Conservation (phyloP, 2,888 invertebrate species). For the Dryobota labecula region DNA sequence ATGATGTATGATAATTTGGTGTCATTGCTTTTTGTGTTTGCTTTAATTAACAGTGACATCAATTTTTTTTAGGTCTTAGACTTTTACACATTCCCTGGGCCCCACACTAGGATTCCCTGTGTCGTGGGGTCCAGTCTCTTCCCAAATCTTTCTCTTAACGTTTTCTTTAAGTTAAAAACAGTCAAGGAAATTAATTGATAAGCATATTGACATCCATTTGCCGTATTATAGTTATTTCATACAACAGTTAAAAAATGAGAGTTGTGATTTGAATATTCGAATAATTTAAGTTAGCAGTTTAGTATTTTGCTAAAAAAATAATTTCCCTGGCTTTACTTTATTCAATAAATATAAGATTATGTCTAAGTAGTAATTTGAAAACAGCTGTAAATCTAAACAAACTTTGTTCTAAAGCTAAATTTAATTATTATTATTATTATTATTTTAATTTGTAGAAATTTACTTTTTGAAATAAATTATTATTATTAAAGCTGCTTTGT, state of each 20-base stretch:
- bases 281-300: too few relatives aligned
- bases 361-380: not conserved
- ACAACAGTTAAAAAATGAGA: too few relatives aligned
- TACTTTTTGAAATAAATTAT: too few relatives aligned
- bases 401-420: not conserved
- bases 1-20: not conserved
- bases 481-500: not conserved
- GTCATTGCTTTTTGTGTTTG: not conserved
- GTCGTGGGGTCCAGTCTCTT: too few relatives aligned
- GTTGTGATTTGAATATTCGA: too few relatives aligned
- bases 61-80: too few relatives aligned
- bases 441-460: too few relatives aligned
- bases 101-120: too few relatives aligned
- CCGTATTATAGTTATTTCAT: not conserved
- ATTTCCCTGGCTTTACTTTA: not conserved
- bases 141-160: too few relatives aligned
- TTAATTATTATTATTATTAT: too few relatives aligned
- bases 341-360: not conserved
- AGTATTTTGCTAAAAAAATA: too few relatives aligned
- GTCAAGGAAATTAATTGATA: not conserved
- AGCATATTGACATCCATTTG: not conserved
- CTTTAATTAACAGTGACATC: not conserved
- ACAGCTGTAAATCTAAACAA: not conserved
- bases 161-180: not conserved
- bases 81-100: too few relatives aligned